Conservation (phyloP, 2,797 vertebrate genomes). For the Tokudaia muenninki region DNA sequence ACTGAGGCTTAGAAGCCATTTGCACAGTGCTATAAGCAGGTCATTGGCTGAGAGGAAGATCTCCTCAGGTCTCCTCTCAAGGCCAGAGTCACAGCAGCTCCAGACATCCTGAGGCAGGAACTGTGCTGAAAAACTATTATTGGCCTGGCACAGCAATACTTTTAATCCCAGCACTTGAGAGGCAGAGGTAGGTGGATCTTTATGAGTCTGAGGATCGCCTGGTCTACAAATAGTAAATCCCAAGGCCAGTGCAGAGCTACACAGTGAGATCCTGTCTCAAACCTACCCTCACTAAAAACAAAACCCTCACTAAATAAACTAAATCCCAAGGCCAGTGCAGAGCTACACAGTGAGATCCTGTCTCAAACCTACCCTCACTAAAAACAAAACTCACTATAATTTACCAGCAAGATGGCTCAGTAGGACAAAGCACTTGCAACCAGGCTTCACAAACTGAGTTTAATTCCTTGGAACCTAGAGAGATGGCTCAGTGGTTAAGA, state of each 20-base stretch:
- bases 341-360: neutral
- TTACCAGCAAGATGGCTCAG: neutral
- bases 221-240: neutral
- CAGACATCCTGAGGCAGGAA: neutral
- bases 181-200: neutral
- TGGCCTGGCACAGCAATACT: neutral
- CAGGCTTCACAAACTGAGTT: neutral
- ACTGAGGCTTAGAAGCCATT: neutral
- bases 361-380: neutral
- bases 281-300: neutral
- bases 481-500: too few species aligned
- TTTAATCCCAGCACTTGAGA: neutral
- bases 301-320: neutral
- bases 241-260: neutral
- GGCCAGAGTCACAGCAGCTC: neutral
- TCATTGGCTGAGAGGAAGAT: neutral
- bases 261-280: neutral
- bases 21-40: neutral
- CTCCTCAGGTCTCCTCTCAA: neutral
- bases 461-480: neutral
- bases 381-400: neutral
- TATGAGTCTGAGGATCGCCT: neutral
- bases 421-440: neutral
- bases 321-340: neutral
- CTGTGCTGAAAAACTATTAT: neutral